Conservation (phyloP, 2,113 vertebrate species). For the Alectura lathami region DNA sequence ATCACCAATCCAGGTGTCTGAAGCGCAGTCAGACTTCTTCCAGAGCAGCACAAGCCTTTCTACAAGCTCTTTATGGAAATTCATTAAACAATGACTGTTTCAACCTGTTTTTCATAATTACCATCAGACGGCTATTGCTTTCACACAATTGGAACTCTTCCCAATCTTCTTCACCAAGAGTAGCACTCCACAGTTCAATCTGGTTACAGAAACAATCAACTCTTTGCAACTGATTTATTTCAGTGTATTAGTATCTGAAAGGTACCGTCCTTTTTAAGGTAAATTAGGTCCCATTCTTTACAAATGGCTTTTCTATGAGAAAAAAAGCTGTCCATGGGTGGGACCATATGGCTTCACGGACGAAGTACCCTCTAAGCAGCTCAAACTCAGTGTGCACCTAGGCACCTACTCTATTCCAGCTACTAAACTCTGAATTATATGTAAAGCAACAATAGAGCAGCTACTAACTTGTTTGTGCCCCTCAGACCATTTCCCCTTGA, state of each 20-base stretch:
- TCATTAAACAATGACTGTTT: constrained; percentile 18
- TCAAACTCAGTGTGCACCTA: not conserved
- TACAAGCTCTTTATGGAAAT: constrained; percentile 50
- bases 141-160: constrained; percentile 43
- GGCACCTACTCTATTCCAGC: not conserved
- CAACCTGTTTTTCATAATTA: constrained; percentile 11
- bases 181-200: not conserved
- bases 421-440: not conserved
- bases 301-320: not conserved
- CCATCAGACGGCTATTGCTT: not conserved
- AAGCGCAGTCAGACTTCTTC: constrained; percentile 66
- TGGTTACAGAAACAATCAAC: constrained; percentile 18
- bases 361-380: not conserved
- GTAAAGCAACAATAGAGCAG: not conserved
- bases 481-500: not conserved
- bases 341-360: not conserved
- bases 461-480: not conserved
- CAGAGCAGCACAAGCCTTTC: constrained; percentile 20
- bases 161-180: not conserved
- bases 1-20: constrained; percentile 67
- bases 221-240: constrained; percentile 5
- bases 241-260: not conserved
- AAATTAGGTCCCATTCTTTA: not conserved
- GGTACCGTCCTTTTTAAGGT: not conserved
- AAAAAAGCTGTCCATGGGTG: not conserved